Base-by-base conservation (phyloP, 2,888 invertebrate genomes). In the Zootermopsis nevadensis region DNA sequence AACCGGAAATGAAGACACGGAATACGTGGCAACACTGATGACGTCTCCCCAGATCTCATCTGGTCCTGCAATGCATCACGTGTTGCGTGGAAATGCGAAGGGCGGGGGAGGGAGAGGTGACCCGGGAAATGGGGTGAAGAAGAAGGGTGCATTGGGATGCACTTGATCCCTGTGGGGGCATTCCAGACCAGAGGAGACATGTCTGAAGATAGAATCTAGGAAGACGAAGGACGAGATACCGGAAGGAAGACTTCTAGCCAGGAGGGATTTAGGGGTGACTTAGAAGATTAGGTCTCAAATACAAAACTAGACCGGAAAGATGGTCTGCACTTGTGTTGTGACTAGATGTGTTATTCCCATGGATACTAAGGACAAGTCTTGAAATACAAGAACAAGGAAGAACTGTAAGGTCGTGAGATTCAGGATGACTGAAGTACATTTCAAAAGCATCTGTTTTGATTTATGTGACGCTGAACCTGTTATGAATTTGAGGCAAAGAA, bases 1-100 rank as follows among this genome's bases (percentile, higher is more conserved):
- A 83, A 83, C 83, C 80, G 83, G 83, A 83, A 83, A 83, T 83
- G 83, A 83, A 83, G 83, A 83, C 79, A 79, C 79, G 60, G 79
- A 79, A 79, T 60, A 66, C 60, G 53, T 53, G 53, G 77, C 53
- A 53, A 15, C 69, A 24, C n/a, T 12, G 38, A 74, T 33, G 74
- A 74, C 35, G 35, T 74, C 74, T 60, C 76, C 74, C 74, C 76
- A 35, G 42, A 27, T 15, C 48, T 79, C 79, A 79, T 79, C 79
- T 79, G 79, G 60, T 35, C 38, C 27, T n/a, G 33, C 79, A 79
- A 55, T 60, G 66, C 79, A 79, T 79, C 79, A 79, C 27, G 66
- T 31, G 67, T 15, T 48, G 79, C 38, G 66, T 60, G 72, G 77
- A n/a, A n/a, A n/a, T n/a, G n/a, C n/a, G n/a, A n/a, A n/a, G n/a